Evolutionary conservation across 2,113 vertebrate species (phyloP).

Genomic region (Carollia perspicillata): DNA sequence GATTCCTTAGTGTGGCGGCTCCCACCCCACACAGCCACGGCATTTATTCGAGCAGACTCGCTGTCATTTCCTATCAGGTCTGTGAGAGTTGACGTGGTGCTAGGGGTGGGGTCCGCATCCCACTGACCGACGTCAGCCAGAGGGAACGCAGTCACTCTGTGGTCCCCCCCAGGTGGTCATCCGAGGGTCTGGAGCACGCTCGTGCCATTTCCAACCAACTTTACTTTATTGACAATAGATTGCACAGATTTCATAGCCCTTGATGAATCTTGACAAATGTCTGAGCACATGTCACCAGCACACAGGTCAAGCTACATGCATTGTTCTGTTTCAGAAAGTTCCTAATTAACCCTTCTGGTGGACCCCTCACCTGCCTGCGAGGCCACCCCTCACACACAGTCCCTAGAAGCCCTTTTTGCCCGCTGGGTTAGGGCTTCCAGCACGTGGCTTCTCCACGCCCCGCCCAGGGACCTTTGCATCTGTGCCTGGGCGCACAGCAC

Average conservation of each 20-base stretch:
- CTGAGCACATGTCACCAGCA: neutral
- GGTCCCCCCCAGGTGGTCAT: neutral
- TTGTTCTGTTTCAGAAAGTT: neutral
- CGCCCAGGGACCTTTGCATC: rapidly evolving
- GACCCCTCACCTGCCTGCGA: neutral
- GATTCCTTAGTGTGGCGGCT: neutral
- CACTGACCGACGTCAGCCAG: neutral
- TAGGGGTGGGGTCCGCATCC: neutral
- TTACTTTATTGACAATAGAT: neutral
- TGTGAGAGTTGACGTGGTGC: neutral
- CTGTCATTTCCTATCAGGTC: neutral
- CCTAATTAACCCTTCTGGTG: neutral
- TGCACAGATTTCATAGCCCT: neutral
- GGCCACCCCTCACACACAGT: rapidly evolving
- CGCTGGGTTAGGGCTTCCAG: neutral
- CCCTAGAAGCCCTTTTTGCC: rapidly evolving
- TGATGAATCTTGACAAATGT: neutral
- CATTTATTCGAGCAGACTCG: neutral
- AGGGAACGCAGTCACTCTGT: neutral
- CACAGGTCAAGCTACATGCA: rapidly evolving
- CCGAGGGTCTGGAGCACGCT: neutral
- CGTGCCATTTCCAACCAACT: neutral
- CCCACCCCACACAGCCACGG: neutral
- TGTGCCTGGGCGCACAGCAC: rapidly evolving
- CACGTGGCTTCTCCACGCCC: rapidly evolving